Percentiles rank a stretch among this genome's conserved stretches.
Evolutionary conservation across 2,888 invertebrate genomes (phyloP).

Genomic region (Pterostichus madidus): DNA sequence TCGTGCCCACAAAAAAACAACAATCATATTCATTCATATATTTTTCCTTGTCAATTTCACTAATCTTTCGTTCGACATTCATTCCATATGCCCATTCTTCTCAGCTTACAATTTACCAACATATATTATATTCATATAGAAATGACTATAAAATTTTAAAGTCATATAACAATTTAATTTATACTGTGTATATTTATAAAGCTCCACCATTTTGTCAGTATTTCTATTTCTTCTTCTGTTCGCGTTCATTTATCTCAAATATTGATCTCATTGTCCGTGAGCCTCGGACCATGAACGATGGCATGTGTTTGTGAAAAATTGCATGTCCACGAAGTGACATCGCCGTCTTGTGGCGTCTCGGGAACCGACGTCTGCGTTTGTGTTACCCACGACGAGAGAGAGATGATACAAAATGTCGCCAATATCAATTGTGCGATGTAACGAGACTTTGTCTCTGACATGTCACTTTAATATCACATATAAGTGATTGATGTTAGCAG

Average conservation of each 20-base stretch:
- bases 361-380: neutral
- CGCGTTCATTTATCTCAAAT: neutral
- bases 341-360: too few species aligned
- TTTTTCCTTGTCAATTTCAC: too few species aligned
- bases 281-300: neutral
- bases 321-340: neutral
- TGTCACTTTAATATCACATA: constrained; percentile 30
- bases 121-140: too few species aligned
- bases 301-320: constrained; percentile 33
- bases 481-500: constrained; percentile 5
- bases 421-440: constrained; percentile 58
- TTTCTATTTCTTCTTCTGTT: neutral
- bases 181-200: too few species aligned
- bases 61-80: too few species aligned
- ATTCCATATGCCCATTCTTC: too few species aligned
- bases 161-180: too few species aligned
- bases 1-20: too few species aligned
- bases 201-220: too few species aligned
- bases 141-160: too few species aligned
- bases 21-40: too few species aligned
- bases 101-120: too few species aligned
- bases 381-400: neutral
- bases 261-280: neutral
- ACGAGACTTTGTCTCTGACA: constrained; percentile 52
- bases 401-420: constrained; percentile 1